Evolutionary conservation across 2,113 vertebrate species (phyloP), one percentile per base, ranked within the genome.

Genomic region (Odobenus rosmarus): DNA sequence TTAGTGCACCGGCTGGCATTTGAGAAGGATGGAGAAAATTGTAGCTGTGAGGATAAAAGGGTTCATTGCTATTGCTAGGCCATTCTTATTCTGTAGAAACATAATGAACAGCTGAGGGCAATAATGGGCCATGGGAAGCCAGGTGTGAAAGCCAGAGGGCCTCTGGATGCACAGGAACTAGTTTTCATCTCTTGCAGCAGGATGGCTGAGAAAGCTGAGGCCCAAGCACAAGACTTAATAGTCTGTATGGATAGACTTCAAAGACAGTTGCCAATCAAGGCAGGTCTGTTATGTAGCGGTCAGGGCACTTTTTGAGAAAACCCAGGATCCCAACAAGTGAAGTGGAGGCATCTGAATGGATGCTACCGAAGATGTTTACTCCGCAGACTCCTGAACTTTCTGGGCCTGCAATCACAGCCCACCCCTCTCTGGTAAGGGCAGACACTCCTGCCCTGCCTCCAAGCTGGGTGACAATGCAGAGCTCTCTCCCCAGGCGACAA

Each of bases 251-350:
- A 67, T 76, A 86, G 46, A 49, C 31, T 55, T 90, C 46, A 53
- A 46, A 91, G 86, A 77, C 12, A 31, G 49, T 49, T 72, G 76
- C 28, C n/a, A 51, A 1, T 69, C 67, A 46, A 72, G 59, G 49
- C 55, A 46, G 46, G 21, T 74, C n/a, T 53, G 0, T 77, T 53
- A 23, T 9, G n/a, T 1, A 8, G 10, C 1, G 26, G 1, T 83
- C 36, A 76, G 33, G 51, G 57, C 21, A 33, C 61, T 46, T 28
- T 42, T 88, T 76, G 36, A 57, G 62, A 39, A 91, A 85, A 31
- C 16, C n/a, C 7, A 39, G 72, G 51, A 49, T 5, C 16, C 80
- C 15, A 23, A 49, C 57, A 62, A 39, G 36, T 36, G 13, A 80
- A 13, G 14, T 46, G n/a, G 53, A 31, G 23, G 14, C 16, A 15